Conservation (phyloP, 2,888 invertebrate genomes). For the Xestobium rufovillosum region DNA sequence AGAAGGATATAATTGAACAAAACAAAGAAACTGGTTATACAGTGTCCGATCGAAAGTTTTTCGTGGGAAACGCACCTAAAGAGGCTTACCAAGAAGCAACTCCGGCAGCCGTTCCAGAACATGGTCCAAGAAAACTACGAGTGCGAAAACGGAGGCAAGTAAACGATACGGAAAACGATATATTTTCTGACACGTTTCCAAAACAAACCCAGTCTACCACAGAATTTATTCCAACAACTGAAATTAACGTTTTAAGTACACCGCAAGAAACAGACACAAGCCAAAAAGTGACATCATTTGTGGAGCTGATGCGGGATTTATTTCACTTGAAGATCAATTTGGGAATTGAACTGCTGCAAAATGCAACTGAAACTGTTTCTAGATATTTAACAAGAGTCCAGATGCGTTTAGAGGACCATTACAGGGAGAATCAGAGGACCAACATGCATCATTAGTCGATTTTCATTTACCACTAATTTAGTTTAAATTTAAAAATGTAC, state of each 20-base stretch:
- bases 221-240: constrained; percentile 16
- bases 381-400: constrained; percentile 58
- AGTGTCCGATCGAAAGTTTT: constrained; percentile 47
- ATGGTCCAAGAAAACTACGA: constrained; percentile 50
- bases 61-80: constrained; percentile 59
- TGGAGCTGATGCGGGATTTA: constrained; percentile 55
- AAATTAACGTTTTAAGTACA: constrained; percentile 18
- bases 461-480: background rate
- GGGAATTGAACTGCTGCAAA: constrained; percentile 60
- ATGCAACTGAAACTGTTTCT: constrained; percentile 59
- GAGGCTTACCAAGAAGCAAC: constrained; percentile 48
- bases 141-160: constrained; percentile 22
- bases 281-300: constrained; percentile 41
- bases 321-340: constrained; percentile 61
- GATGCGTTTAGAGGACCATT: constrained; percentile 31
- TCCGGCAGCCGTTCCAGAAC: constrained; percentile 57
- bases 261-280: constrained; percentile 16
- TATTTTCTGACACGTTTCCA: constrained; percentile 12
- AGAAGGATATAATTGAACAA: constrained; percentile 21
- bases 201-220: constrained; percentile 11
- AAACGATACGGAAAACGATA: constrained; percentile 7
- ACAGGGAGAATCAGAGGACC: constrained; percentile 17
- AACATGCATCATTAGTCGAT: constrained; percentile 6
- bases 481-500: too few relatives aligned
- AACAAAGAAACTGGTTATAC: constrained; percentile 27